phyloP scores from a whole-genome alignment of 2,113 vertebrate genomes.

The Tyrannus savana region DNA sequence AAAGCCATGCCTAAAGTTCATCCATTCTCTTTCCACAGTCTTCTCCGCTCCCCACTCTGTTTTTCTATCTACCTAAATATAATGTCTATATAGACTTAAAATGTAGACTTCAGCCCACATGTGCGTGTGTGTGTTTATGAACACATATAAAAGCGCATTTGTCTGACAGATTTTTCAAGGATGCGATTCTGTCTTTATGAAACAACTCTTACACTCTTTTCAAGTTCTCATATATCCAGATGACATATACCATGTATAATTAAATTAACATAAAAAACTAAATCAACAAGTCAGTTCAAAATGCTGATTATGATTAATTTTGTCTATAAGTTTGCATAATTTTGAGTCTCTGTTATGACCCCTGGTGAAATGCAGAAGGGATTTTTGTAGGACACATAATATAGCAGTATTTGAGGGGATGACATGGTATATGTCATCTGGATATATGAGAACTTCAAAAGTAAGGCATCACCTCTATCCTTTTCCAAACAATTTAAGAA shows the following conservation, averaged over 20 bases:
- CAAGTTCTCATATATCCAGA: no score
- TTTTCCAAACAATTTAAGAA: background rate
- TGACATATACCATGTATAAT: background rate
- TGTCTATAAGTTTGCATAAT: conserved; percentile 5
- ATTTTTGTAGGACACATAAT: background rate
- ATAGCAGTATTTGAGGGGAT: background rate
- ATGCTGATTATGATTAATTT: conserved; percentile 19
- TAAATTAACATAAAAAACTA: conserved; percentile 8
- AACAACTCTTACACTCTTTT: background rate
- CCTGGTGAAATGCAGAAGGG: background rate
- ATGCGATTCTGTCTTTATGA: background rate
- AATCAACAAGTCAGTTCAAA: conserved; percentile 17
- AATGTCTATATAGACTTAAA: background rate
- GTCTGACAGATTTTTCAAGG: background rate
- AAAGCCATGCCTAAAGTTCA: background rate
- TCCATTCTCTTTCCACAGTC: background rate
- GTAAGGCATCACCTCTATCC: background rate
- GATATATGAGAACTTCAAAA: background rate
- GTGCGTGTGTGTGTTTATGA: background rate
- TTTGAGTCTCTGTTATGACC: background rate
- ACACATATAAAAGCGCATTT: background rate
- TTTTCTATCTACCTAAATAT: background rate
- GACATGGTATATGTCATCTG: fast-evolving
- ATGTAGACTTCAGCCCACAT: background rate
- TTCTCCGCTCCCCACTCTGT: background rate